Conservation (phyloP, 2,113 vertebrate species). For the Larimichthys polyactis region DNA sequence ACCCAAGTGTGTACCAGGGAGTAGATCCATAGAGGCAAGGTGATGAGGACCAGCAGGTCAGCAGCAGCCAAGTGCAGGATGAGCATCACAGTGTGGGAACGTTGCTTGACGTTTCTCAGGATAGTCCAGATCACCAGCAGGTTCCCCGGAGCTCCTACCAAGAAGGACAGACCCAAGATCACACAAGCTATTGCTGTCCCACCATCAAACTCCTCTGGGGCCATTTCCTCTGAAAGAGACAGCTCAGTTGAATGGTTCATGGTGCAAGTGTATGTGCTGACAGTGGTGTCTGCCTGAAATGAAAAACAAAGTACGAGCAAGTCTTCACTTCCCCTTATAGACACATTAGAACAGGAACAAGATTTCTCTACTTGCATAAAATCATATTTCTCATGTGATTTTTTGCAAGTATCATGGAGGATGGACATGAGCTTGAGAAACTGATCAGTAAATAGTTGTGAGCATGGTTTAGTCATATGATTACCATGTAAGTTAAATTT, state of each 20-base stretch:
- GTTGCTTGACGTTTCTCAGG: slow-evolving; percentile 75
- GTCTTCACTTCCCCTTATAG: slow-evolving; percentile 74
- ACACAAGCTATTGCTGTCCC: slow-evolving; percentile 66
- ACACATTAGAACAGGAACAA: slow-evolving; percentile 53
- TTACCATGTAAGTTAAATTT: not conserved
- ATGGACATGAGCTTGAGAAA: not conserved
- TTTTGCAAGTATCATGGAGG: not conserved
- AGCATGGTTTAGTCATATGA: not conserved
- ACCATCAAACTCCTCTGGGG: slow-evolving; percentile 47
- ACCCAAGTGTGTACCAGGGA: slow-evolving; percentile 81
- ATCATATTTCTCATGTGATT: not conserved
- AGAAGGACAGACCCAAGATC: slow-evolving; percentile 81
- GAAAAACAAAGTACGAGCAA: slow-evolving; percentile 55
- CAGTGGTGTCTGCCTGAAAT: slow-evolving; percentile 55
- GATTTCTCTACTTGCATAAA: slow-evolving; percentile 27
- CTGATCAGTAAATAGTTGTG: not conserved
- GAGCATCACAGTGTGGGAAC: slow-evolving; percentile 82
- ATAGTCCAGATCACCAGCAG: slow-evolving; percentile 86
- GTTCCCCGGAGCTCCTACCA: slow-evolving; percentile 83
- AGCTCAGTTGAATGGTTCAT: slow-evolving; percentile 57
- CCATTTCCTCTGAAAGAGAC: slow-evolving; percentile 44
- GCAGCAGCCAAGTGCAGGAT: slow-evolving; percentile 82
- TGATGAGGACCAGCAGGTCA: slow-evolving; percentile 84
- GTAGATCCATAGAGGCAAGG: slow-evolving; percentile 85
- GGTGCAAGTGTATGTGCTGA: slow-evolving; percentile 59